Conservation (phyloP, 2,888 invertebrate species). For the Drosophila ustulata region DNA sequence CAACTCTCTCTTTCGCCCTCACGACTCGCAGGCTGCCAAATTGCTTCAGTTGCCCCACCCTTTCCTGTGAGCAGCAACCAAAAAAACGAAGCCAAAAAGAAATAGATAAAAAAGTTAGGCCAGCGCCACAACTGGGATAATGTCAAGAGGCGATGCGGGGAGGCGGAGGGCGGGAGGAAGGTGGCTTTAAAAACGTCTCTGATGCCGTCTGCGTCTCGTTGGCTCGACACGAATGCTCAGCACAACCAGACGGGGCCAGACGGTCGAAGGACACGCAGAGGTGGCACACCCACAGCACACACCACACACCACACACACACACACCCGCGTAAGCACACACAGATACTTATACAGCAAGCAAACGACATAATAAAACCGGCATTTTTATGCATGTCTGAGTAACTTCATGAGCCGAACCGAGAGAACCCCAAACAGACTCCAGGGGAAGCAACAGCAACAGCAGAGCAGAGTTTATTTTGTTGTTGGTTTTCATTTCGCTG, state of each 20-base stretch:
- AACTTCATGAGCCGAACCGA: slow-evolving; percentile 72
- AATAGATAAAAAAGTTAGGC: slow-evolving; percentile 30
- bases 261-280: slow-evolving; percentile 61
- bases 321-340: slow-evolving; percentile 5
- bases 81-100: slow-evolving; percentile 7
- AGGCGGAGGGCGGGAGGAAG: not conserved
- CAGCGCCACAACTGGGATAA: slow-evolving; percentile 8
- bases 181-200: slow-evolving; percentile 56
- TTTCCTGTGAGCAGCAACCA: slow-evolving; percentile 4
- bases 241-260: slow-evolving; percentile 52
- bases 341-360: slow-evolving; percentile 41
- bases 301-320: slow-evolving; percentile 18
- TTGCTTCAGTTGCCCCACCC: slow-evolving; percentile 51
- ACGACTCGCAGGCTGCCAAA: slow-evolving; percentile 45
- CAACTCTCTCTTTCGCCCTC: slow-evolving; percentile 15
- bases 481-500: slow-evolving; percentile 13
- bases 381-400: slow-evolving; percentile 81
- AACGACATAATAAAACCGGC: slow-evolving; percentile 81
- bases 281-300: slow-evolving; percentile 46
- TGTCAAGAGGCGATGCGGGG: not conserved
- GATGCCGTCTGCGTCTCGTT: slow-evolving; percentile 41
- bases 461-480: slow-evolving; percentile 23
- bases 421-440: slow-evolving; percentile 30
- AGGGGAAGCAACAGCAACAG: not conserved
- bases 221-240: slow-evolving; percentile 38